phyloP scores from a whole-genome alignment of 2,113 vertebrate genomes.

The Protobothrops mucrosquamatus region DNA sequence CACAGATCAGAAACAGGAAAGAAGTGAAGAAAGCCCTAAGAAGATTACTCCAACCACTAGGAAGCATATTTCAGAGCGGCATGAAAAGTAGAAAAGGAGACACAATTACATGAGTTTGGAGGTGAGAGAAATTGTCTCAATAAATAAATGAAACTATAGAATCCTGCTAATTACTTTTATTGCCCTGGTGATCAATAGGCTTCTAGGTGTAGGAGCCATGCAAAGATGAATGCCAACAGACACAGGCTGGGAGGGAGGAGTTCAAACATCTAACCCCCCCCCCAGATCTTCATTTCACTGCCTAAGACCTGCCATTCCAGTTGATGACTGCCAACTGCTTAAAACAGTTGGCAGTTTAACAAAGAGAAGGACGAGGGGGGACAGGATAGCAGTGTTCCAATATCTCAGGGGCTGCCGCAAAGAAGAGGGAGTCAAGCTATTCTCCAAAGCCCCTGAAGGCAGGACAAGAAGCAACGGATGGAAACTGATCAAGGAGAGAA shows the following conservation, averaged over 20 bases:
- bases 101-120: background rate
- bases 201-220: background rate
- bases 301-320: slow-evolving; percentile 9
- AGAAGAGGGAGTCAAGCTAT: too few species aligned
- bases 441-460: too few species aligned
- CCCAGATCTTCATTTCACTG: background rate
- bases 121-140: background rate
- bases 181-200: background rate
- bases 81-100: background rate
- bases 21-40: background rate
- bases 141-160: background rate
- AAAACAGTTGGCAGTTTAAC: slow-evolving; percentile 43
- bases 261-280: slow-evolving; percentile 32
- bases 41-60: background rate
- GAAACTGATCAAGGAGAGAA: too few species aligned
- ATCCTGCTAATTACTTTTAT: background rate
- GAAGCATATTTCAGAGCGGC: background rate
- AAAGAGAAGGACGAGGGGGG: too few species aligned
- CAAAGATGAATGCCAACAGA: background rate
- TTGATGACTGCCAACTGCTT: slow-evolving; percentile 77
- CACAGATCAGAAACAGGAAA: background rate
- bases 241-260: background rate
- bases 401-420: too few species aligned
- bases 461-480: too few species aligned
- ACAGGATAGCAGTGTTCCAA: too few species aligned